Conservation (phyloP, 2,797 vertebrate species). For the Pampus argenteus region DNA sequence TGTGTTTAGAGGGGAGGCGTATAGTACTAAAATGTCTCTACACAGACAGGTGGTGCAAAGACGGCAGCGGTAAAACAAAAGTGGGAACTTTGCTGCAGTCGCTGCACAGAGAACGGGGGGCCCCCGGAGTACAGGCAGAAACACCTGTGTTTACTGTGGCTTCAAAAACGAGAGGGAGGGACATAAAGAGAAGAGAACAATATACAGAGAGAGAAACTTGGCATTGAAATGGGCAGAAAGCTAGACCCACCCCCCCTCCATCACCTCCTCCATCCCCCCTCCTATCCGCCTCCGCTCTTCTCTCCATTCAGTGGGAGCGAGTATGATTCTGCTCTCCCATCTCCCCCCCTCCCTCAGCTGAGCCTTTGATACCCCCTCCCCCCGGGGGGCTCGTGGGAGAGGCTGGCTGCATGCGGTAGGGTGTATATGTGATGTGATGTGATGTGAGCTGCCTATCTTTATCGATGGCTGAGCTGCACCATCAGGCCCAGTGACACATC, state of each 20-base stretch:
- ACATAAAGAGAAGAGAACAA: constrained; percentile 26
- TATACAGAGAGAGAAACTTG: constrained; percentile 47
- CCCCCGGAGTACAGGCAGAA: constrained; percentile 42
- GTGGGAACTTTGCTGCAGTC: constrained; percentile 42
- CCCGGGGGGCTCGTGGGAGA: constrained; percentile 27
- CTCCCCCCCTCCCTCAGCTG: not conserved
- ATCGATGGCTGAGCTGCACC: constrained; percentile 22
- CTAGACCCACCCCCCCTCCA: constrained; percentile 6
- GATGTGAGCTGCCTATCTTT: constrained; percentile 45
- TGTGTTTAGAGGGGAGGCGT: not conserved
- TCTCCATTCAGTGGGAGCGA: constrained; percentile 16
- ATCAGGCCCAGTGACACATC: constrained; percentile 7
- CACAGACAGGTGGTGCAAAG: constrained; percentile 57
- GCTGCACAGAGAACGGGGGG: constrained; percentile 26
- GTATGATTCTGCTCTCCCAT: constrained; percentile 45
- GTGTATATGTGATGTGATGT: constrained; percentile 40
- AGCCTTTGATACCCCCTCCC: constrained; percentile 54
- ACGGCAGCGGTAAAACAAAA: constrained; percentile 48
- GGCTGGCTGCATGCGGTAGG: constrained; percentile 17
- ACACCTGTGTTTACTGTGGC: constrained; percentile 67
- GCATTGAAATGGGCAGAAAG: constrained; percentile 41
- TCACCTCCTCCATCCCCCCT: no score
- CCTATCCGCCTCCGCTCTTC: not conserved
- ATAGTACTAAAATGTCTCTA: constrained; percentile 14
- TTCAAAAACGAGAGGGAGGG: constrained; percentile 46